Conservation (phyloP, 64 coral and sea anemone species). For the Actinia equina region DNA sequence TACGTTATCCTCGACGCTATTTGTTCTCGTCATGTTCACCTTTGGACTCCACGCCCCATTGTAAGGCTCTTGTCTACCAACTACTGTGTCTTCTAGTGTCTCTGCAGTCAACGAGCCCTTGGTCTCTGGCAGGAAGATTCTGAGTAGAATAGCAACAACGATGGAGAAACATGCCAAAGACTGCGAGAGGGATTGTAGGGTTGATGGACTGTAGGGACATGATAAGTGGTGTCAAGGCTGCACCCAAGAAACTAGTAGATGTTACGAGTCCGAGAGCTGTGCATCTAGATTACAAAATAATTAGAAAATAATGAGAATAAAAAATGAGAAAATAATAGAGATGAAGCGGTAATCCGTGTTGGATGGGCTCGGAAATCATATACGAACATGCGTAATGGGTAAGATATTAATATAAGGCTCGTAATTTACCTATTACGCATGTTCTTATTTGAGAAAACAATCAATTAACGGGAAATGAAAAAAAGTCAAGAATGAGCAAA, state of each 20-base stretch:
- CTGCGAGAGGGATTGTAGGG: slow-evolving; percentile 36
- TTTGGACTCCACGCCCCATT: background rate
- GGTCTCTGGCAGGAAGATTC: slow-evolving; percentile 40
- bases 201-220: slow-evolving; percentile 32
- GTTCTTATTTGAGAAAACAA: too few species aligned
- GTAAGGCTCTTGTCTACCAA: background rate
- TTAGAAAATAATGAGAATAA: background rate
- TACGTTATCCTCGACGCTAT: background rate
- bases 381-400: too few species aligned
- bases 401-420: too few species aligned
- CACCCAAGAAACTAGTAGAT: slow-evolving; percentile 31
- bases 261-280: slow-evolving; percentile 29
- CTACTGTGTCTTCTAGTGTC: slow-evolving; percentile 7
- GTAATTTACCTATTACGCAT: too few species aligned
- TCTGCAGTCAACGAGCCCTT: slow-evolving; percentile 30
- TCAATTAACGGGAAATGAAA: background rate
- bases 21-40: background rate
- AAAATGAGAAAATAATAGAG: too few species aligned
- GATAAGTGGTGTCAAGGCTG: slow-evolving; percentile 26
- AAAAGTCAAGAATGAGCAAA: background rate
- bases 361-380: too few species aligned
- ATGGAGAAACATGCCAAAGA: slow-evolving; percentile 28
- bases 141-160: slow-evolving; percentile 10
- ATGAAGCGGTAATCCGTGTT: too few species aligned
- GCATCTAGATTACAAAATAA: slow-evolving; percentile 9